Evolutionary conservation across 2,888 invertebrate genomes (phyloP).

Genomic region (Anoncus sp.): DNA sequence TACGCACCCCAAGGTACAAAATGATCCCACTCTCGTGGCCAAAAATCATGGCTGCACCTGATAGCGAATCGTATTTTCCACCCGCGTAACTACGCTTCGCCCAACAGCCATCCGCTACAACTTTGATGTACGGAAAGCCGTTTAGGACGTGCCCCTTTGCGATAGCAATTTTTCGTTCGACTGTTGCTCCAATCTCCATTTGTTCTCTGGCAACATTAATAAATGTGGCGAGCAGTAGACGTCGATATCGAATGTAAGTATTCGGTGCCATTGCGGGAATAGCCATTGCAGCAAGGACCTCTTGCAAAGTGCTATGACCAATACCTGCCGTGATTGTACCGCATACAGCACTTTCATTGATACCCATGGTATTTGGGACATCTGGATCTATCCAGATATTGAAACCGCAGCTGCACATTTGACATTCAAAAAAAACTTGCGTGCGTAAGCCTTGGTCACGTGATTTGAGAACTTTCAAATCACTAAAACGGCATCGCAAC

Average conservation of each 20-base stretch:
- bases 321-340: constrained; percentile 41
- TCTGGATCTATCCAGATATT: constrained; percentile 4
- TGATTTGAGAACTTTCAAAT: constrained; percentile 1
- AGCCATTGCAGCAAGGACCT: constrained; percentile 38
- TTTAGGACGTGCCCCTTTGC: constrained; percentile 23
- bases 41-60: constrained; percentile 44
- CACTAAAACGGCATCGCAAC: constrained; percentile 6
- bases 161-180: constrained; percentile 24
- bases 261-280: constrained; percentile 35
- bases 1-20: constrained; percentile 66
- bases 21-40: constrained; percentile 53
- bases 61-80: constrained; percentile 45
- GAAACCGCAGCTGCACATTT: constrained; percentile 8
- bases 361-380: background rate
- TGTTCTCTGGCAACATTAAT: background rate
- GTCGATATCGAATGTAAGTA: constrained; percentile 40
- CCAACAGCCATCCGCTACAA: constrained; percentile 51
- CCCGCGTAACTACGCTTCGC: constrained; percentile 40
- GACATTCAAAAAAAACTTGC: constrained; percentile 18
- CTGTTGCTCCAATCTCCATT: constrained; percentile 1
- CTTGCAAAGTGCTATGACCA: constrained; percentile 28
- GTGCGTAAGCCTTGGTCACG: constrained; percentile 28
- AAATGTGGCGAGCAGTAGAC: constrained; percentile 8
- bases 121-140: constrained; percentile 47
- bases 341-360: constrained; percentile 46